These are phyloP conservation scores for Diarsia brunnea DNA, from an alignment of 2,888 invertebrate genomes.

Conservation along the genomic window DNA sequence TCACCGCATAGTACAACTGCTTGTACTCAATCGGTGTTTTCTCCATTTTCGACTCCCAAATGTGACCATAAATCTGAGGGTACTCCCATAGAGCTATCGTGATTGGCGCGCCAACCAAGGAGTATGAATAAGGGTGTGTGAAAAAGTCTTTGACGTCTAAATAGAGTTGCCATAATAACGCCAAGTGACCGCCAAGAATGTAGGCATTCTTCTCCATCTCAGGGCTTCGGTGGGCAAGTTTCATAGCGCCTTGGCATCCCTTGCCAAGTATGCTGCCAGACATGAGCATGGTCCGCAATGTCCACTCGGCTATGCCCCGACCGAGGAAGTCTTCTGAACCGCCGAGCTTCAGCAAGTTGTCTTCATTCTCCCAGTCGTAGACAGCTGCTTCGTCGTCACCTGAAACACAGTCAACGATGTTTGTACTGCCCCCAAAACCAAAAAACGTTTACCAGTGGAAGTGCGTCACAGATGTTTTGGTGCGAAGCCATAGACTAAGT, in stretches of 20 bases:
- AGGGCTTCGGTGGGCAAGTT: constrained; percentile 76
- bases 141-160: constrained; percentile 87
- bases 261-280: constrained; percentile 86
- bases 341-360: constrained; percentile 82
- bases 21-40: constrained; percentile 79
- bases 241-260: constrained; percentile 87
- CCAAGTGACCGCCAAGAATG: constrained; percentile 84
- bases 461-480: neutral
- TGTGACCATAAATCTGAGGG: constrained; percentile 82
- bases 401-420: constrained; percentile 51
- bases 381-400: constrained; percentile 70
- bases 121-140: constrained; percentile 84
- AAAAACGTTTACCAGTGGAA: neutral
- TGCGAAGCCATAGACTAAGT: neutral
- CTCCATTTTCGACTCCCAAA: constrained; percentile 79
- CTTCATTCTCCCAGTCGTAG: constrained; percentile 85
- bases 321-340: constrained; percentile 84
- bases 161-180: constrained; percentile 86
- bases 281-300: constrained; percentile 82
- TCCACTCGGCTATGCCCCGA: constrained; percentile 85
- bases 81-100: constrained; percentile 86
- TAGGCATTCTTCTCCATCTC: constrained; percentile 83
- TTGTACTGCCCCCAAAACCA: neutral
- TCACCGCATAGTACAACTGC: constrained; percentile 83
- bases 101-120: constrained; percentile 84